phyloP scores from a whole-genome alignment of 2,113 vertebrate species.

The Harpagus bidentatus region DNA sequence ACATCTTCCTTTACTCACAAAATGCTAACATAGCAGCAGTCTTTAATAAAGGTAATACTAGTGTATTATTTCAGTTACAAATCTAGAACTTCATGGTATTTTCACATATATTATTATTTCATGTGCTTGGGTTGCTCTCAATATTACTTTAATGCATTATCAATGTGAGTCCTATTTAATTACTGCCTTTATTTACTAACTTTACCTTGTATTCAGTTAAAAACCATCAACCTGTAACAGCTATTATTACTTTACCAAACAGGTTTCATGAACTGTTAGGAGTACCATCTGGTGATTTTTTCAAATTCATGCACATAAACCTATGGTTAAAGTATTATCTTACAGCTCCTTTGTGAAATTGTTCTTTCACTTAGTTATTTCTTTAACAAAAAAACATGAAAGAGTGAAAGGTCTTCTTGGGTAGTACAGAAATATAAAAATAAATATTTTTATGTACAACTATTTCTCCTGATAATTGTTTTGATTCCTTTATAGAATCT shows the following conservation, averaged over 20 bases:
- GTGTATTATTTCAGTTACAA: background rate
- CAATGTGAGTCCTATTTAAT: background rate
- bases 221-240: background rate
- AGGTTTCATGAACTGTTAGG: background rate
- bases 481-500: background rate
- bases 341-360: background rate
- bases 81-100: background rate
- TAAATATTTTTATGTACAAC: background rate
- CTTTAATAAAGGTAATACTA: background rate
- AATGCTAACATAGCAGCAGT: background rate
- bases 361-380: background rate
- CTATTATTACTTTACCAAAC: background rate
- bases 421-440: background rate
- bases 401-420: background rate
- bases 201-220: background rate
- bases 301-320: background rate
- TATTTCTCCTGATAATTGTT: background rate
- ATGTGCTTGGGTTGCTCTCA: background rate
- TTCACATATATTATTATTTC: background rate
- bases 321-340: background rate
- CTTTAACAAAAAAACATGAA: background rate
- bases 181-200: background rate
- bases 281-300: background rate
- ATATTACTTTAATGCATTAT: background rate
- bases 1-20: background rate